Base-by-base conservation (phyloP, 2,797 vertebrate genomes). In the Parotocinclus haroldoi region DNA sequence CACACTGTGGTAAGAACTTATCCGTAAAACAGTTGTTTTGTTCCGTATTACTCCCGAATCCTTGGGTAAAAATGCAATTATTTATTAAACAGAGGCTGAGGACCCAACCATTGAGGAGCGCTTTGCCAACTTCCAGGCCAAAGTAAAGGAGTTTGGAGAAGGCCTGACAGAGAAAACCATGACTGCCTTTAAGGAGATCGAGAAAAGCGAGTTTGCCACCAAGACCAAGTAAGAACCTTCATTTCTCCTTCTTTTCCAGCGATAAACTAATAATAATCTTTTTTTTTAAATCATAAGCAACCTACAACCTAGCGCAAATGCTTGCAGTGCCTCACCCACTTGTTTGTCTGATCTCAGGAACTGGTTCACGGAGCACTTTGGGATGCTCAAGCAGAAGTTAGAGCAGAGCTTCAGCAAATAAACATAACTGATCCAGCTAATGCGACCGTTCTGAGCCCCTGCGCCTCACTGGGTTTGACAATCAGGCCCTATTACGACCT, bases 1-100 rank as follows among this genome's bases (percentile, higher is more conserved):
- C 87, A 18, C 77, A 82, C 72, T 76, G 90, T 82, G 90, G 93
- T 94, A 64, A 3, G 62, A 58, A 17, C 18, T 5, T 5, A 14
- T n/a, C 1, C 6, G 42, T 62, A 2, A 8, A 13, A 12, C 2
- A 13, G 19, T 56, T 44, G 1, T 1, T 48, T 45, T n/a, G 27
- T 53, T 9, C n/a, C 14, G 7, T 27, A 45, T 9, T 46, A 12
- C 12, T 9, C 39, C 7, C 17, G n/a, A 50, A 9, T 14, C 42
- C 18, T 53, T 56, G 3, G 2, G 27, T 7, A 11, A 19, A 42
- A 1, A 4, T 10, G 19, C 9, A 11, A 14, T 17, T 45, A 5
- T 58, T 5, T n/a, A 19, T 7, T n/a, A 13, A 63, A 51, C 79
- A 84, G 90, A 89, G 68, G 90, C 88, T 11, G 82, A 87, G 7